phyloP scores from a whole-genome alignment of 1,140 invertebrate species.

The Phenacoccus solenopsis region DNA sequence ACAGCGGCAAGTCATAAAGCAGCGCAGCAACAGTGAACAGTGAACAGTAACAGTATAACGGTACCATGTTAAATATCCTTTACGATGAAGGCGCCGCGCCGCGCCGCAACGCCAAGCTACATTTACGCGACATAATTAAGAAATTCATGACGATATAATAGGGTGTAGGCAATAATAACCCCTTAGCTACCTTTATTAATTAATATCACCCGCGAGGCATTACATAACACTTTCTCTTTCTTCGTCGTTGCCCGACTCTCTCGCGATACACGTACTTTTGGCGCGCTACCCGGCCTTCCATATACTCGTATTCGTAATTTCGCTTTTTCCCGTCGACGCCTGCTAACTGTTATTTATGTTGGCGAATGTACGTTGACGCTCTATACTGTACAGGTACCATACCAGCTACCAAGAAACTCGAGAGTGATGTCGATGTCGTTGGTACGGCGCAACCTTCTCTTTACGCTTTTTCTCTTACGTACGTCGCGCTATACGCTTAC shows the following conservation, averaged over 20 bases:
- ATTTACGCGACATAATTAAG: constrained; percentile 9
- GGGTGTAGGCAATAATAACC: constrained; percentile 16
- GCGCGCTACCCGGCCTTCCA: neutral
- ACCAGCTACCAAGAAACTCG: neutral
- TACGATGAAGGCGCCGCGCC: neutral
- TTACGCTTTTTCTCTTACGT: neutral
- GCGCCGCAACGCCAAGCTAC: neutral
- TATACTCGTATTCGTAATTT: neutral
- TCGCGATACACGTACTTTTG: neutral
- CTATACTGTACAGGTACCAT: too few relatives aligned
- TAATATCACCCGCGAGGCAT: constrained; percentile 13
- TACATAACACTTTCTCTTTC: constrained; percentile 4
- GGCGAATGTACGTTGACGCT: neutral
- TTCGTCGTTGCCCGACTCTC: neutral
- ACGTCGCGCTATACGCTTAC: too few relatives aligned
- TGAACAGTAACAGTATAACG: neutral
- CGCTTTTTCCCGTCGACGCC: neutral
- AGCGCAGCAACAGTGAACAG: neutral
- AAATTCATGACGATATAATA: constrained; percentile 17
- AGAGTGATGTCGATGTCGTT: too few relatives aligned
- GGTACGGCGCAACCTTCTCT: too few relatives aligned
- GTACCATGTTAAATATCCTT: neutral
- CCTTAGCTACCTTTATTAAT: constrained; percentile 16
- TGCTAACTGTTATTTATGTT: neutral
- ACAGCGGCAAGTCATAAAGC: too few relatives aligned